Conservation (phyloP, 2,797 vertebrate genomes). For the Catostomus latipinnis region DNA sequence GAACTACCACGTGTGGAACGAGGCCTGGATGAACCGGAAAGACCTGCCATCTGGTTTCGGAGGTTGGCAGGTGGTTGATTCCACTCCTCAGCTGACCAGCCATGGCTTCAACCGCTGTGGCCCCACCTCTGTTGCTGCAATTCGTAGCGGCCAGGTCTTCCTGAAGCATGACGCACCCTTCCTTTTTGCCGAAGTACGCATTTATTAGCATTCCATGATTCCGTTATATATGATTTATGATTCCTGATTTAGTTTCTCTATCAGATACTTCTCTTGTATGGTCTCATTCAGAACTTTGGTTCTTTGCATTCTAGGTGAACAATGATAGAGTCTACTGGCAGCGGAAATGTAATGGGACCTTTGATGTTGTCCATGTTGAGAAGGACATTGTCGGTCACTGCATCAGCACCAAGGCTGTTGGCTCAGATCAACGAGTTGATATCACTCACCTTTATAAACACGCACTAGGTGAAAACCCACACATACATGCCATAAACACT, state of each 20-base stretch:
- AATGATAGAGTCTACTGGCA: slow-evolving; percentile 10
- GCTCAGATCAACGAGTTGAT: slow-evolving; percentile 73
- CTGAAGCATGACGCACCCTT: slow-evolving; percentile 78
- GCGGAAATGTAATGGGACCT: neutral
- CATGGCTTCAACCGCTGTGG: slow-evolving; percentile 73
- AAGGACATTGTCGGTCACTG: slow-evolving; percentile 71
- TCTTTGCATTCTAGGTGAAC: neutral
- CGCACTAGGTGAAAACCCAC: slow-evolving; percentile 55
- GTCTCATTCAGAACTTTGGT: neutral
- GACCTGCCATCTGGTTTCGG: slow-evolving; percentile 85
- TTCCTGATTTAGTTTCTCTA: neutral
- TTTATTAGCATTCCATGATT: neutral
- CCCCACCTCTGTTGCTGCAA: slow-evolving; percentile 78
- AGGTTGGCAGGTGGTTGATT: slow-evolving; percentile 92
- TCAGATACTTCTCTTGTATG: no score
- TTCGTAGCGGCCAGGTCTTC: slow-evolving; percentile 75
- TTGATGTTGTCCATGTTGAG: slow-evolving; percentile 1
- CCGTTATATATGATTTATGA: neutral
- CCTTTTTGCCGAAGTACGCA: slow-evolving; percentile 84
- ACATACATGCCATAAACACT: neutral
- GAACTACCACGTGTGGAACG: slow-evolving; percentile 97
- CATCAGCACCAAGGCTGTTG: slow-evolving; percentile 88
- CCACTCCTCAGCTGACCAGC: slow-evolving; percentile 93
- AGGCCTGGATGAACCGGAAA: slow-evolving; percentile 92
- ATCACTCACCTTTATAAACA: slow-evolving; percentile 88